Base-by-base conservation (phyloP, 1,140 invertebrate species). In the Helicoverpa armigera region DNA sequence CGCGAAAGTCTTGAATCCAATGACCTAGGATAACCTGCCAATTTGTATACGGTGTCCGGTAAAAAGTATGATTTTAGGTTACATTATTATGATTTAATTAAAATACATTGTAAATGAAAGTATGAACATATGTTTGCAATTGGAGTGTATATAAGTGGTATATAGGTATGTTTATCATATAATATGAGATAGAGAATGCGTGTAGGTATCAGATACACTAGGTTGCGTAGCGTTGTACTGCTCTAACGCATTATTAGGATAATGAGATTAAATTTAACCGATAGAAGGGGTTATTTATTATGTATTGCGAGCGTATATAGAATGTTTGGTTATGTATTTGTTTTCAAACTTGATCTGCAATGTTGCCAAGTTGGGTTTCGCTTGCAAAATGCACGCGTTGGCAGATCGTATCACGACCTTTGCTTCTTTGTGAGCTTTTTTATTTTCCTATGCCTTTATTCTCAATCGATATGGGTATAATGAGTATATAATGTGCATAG, bases 11-110 rank as follows among this genome's bases (percentile, higher is more conserved):
- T 83, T 81, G 85, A 88, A 82, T 89, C 88, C 82, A 84, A 93
- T 94, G 92, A 94, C 93, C 93, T 94, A 94, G 92, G 92, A 88
- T 93, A 92, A 91, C 91, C 90, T 89, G 88, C 88, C 87, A 88
- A 87, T 87, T 43, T 88, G 77, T 82, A 83, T 83, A 77, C 83
- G 86, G 86, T 86, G 89, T 93, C 90, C 89, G 88, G 86, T 85
- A 88, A 83, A 88, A 65, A 61, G 56, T 72, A 63, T 83, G 83
- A 78, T 92, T 91, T 88, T 90, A 92, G 90, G 90, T 93, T 92
- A 92, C 75, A 87, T 90, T 92, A 43, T 91, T 79, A 77, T 79
- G 43, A 81, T 83, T 65, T 80, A 86, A 87, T 87, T 84, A 84
- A 79, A 87, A 86, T 83, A 80, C 63, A 51, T 63, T 83, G 80